Base-by-base conservation (phyloP, 2,888 invertebrate species). In the Maniola hyperantus region DNA sequence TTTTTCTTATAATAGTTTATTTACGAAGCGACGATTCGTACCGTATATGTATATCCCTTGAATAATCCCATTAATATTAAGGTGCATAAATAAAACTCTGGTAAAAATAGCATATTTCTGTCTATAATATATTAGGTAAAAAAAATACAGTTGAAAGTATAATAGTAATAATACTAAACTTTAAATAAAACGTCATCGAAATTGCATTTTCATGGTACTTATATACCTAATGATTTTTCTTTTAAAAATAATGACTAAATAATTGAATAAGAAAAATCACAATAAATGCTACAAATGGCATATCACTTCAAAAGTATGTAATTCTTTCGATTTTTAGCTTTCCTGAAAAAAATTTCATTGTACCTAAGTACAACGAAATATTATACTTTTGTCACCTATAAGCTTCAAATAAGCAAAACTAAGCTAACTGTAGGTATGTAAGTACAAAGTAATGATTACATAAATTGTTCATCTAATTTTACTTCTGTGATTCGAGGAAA, bases 211-310 rank as follows among this genome's bases (percentile, higher is more conserved):
- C 11, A 36, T 60, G 5, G 15, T 48, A 15, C 4, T 7, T 15
- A 33, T 8, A 15, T 5, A 33, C 2, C 7, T 36, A 59, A 18
- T 59, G 42, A 59, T 60, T 50, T 66, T 66, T 64, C 59, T 51
- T 51, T 15, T 66, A 66, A 61, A 59, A 69, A 26, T 69, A 69
- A 69, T 69, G 69, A 69, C 69, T 69, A 69, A 64, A 68, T 55
- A 46, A 50, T 39, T 50, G 55, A 36, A 15, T 20, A 57, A 39
- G 20, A 42, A 39, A 57, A 57, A 57, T 57, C 57, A 57, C 57
- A 42, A 36, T 36, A 55, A 57, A 57, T 57, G 39, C 57, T 42
- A 26, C 20, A 57, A 42, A 42, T 60, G 34, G 50, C 34, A 50
- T 33, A 63, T 11, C 34, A 55, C 54, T 20, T 20, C 10, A 15